phyloP scores from a whole-genome alignment of 2,797 vertebrate genomes.

The Gambelia wislizenii region DNA sequence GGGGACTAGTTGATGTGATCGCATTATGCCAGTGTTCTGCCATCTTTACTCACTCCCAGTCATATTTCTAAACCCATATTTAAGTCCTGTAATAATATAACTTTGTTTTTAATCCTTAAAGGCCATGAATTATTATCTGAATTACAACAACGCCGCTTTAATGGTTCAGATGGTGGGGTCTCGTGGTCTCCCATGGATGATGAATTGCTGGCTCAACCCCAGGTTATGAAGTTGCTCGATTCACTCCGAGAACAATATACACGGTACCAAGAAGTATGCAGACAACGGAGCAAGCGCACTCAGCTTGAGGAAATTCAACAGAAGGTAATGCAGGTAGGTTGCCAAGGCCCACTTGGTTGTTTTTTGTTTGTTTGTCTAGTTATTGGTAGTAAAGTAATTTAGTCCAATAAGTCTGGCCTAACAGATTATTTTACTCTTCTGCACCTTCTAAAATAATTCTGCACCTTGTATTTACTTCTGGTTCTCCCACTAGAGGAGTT shows the following conservation, averaged over 20 bases:
- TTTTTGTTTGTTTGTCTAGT: conserved; percentile 8
- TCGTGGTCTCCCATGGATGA: conserved; percentile 98
- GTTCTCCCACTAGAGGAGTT: neutral
- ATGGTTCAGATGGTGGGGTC: conserved; percentile 92
- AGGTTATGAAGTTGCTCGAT: conserved; percentile 96
- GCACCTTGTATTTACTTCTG: neutral
- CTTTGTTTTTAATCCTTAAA: conserved; percentile 60
- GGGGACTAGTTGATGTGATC: neutral
- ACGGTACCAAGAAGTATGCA: conserved; percentile 94
- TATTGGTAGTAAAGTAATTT: neutral
- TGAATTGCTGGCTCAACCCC: conserved; percentile 96
- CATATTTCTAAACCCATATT: neutral
- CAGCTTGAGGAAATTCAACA: conserved; percentile 96
- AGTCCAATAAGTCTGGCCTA: neutral
- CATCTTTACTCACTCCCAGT: neutral
- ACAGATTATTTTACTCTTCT: neutral
- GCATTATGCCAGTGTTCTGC: neutral
- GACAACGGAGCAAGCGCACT: conserved; percentile 93
- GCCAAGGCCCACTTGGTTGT: neutral
- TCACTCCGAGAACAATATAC: conserved; percentile 96
- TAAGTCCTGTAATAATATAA: neutral
- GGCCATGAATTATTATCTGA: conserved; percentile 96
- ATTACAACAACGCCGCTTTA: conserved; percentile 95
- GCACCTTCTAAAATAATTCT: neutral
- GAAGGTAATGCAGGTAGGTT: conserved; percentile 96